Conservation (phyloP, 2,888 invertebrate species). For the Drosophila neotestacea region DNA sequence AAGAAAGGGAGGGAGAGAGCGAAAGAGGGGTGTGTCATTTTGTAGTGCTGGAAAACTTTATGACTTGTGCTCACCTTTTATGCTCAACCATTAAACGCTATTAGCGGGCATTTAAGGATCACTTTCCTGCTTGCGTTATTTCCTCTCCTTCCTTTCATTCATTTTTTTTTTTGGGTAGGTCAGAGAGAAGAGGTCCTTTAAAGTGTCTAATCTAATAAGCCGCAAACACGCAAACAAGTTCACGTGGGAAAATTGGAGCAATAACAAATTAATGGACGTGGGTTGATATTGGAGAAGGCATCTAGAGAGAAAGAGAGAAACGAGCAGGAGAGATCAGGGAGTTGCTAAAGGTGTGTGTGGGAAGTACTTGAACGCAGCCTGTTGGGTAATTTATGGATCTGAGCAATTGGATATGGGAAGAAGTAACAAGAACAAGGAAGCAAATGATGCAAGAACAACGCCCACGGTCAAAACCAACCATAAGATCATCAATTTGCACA, state of each 20-base stretch:
- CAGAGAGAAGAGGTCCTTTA: slow-evolving; percentile 33
- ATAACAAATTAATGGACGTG: slow-evolving; percentile 52
- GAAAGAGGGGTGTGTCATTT: slow-evolving; percentile 54
- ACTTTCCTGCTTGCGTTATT: slow-evolving; percentile 35
- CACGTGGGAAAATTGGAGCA: slow-evolving; percentile 84
- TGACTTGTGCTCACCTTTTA: slow-evolving; percentile 79
- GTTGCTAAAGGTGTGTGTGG: slow-evolving; percentile 80
- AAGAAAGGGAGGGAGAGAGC: neutral
- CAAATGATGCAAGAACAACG: slow-evolving; percentile 31
- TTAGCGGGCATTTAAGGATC: slow-evolving; percentile 81
- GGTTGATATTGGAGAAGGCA: slow-evolving; percentile 18
- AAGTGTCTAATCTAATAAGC: slow-evolving; percentile 81
- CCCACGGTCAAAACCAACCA: slow-evolving; percentile 41
- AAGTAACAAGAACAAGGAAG: slow-evolving; percentile 50
- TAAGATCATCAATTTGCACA: slow-evolving; percentile 67
- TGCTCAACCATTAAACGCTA: slow-evolving; percentile 76
- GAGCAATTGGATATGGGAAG: slow-evolving; percentile 75
- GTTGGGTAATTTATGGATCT: slow-evolving; percentile 71
- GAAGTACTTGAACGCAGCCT: slow-evolving; percentile 57
- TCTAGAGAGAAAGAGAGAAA: slow-evolving; percentile 9
- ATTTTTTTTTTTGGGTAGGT: slow-evolving; percentile 50
- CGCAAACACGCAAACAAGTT: slow-evolving; percentile 82
- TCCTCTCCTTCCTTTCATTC: slow-evolving; percentile 11
- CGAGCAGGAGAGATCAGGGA: neutral
- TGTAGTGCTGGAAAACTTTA: slow-evolving; percentile 60